Percentiles rank a stretch among this genome's conserved stretches.
Evolutionary conservation across 1,140 invertebrate species (phyloP).

Genomic region (Prorops nasuta): DNA sequence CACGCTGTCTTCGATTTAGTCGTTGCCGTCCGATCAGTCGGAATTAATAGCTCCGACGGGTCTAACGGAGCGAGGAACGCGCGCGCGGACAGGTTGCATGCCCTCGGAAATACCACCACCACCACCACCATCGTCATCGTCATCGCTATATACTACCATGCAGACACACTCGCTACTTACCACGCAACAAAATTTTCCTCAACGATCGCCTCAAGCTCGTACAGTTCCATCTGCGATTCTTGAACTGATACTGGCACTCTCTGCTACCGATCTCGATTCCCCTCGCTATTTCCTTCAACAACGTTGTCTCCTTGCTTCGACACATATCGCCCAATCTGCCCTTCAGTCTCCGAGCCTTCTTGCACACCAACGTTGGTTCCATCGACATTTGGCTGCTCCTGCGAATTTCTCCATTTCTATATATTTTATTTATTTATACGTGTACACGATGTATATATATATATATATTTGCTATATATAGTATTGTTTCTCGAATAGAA

Average conservation of each 20-base stretch:
- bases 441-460: no score
- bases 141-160: no score
- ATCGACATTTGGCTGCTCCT: slow-evolving; percentile 80
- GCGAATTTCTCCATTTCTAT: background rate
- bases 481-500: background rate
- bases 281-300: slow-evolving; percentile 74
- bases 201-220: slow-evolving; percentile 74
- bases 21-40: slow-evolving; percentile 46
- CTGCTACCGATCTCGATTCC: slow-evolving; percentile 76
- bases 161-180: no score
- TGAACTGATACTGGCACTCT: slow-evolving; percentile 84
- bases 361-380: slow-evolving; percentile 84
- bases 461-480: no score
- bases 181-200: slow-evolving; percentile 77
- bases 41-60: slow-evolving; percentile 43
- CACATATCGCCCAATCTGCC: slow-evolving; percentile 79
- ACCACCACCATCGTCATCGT: no score
- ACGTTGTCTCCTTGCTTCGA: slow-evolving; percentile 67
- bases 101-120: background rate
- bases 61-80: slow-evolving; percentile 17
- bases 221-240: slow-evolving; percentile 82
- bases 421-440: background rate
- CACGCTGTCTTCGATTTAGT: slow-evolving; percentile 51
- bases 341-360: slow-evolving; percentile 71
- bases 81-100: slow-evolving; percentile 21